These are phyloP conservation scores for Eumerus sabulonum DNA, from an alignment of 2,888 invertebrate genomes.

Conservation along the genomic window DNA sequence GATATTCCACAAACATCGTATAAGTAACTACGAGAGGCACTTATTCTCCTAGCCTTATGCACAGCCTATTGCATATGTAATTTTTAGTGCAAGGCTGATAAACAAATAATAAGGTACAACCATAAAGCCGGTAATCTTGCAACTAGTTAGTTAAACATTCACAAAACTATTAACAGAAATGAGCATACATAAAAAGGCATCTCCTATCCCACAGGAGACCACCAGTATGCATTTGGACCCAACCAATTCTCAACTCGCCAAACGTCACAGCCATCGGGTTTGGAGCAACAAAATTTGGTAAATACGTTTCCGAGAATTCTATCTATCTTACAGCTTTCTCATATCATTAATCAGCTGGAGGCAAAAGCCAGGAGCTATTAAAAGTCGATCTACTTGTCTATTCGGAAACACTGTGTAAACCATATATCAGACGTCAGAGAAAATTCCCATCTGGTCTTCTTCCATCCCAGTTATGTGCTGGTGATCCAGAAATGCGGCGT, in stretches of 20 bases:
- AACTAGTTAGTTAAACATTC: no score
- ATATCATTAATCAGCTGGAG: slow-evolving; percentile 11
- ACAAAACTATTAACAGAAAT: no score
- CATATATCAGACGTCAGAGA: slow-evolving; percentile 16
- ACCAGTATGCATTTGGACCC: slow-evolving; percentile 21
- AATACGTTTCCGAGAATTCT: no score
- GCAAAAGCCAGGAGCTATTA: neutral
- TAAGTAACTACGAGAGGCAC: no score
- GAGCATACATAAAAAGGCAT: no score
- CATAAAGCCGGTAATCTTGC: no score
- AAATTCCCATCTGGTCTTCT: slow-evolving; percentile 66
- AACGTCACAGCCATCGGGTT: slow-evolving; percentile 33
- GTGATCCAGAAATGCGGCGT: slow-evolving; percentile 66
- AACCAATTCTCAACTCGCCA: slow-evolving; percentile 3
- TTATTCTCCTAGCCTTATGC: no score
- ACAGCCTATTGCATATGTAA: no score
- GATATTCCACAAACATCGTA: no score
- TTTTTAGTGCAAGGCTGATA: no score
- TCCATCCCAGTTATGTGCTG: slow-evolving; percentile 73
- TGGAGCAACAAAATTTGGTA: slow-evolving; percentile 33
- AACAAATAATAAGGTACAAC: no score
- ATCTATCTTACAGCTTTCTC: neutral
- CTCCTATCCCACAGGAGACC: neutral
- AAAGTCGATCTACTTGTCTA: slow-evolving; percentile 18
- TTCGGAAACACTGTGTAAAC: slow-evolving; percentile 10